Percentiles rank a stretch among this genome's conserved stretches.
phyloP scores from a whole-genome alignment of 1,140 invertebrate genomes.

The Popillia japonica region DNA sequence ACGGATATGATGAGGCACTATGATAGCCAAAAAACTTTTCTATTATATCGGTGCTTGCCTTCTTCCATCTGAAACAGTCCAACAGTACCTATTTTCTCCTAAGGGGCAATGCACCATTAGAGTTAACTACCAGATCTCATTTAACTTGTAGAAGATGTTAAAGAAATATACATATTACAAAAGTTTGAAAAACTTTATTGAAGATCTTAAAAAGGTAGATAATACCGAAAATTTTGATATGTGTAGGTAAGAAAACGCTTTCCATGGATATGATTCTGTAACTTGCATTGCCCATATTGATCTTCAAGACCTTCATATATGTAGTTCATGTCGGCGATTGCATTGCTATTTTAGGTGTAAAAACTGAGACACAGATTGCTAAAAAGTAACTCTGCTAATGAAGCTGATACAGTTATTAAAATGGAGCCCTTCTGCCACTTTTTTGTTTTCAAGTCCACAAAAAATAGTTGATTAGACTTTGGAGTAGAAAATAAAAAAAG shows the following conservation, averaged over 20 bases:
- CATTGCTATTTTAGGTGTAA: slow-evolving; percentile 81
- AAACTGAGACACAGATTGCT: too few species aligned
- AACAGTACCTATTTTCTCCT: slow-evolving; percentile 63
- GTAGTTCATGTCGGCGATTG: slow-evolving; percentile 93
- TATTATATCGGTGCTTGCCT: slow-evolving; percentile 88
- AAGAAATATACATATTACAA: slow-evolving; percentile 72
- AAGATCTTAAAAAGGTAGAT: slow-evolving; percentile 60
- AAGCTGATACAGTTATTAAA: too few species aligned
- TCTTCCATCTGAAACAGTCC: slow-evolving; percentile 70
- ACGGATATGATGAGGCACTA: slow-evolving; percentile 93
- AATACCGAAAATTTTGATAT: slow-evolving; percentile 68
- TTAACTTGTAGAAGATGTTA: slow-evolving; percentile 78
- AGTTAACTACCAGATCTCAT: slow-evolving; percentile 74
- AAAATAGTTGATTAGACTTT: too few species aligned
- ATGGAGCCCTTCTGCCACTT: too few species aligned
- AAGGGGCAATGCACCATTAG: slow-evolving; percentile 58
- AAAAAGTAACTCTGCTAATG: too few species aligned
- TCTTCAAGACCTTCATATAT: slow-evolving; percentile 86
- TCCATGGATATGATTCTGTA: slow-evolving; percentile 87
- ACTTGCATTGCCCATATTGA: slow-evolving; percentile 87
- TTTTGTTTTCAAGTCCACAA: too few species aligned
- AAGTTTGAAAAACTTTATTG: slow-evolving; percentile 71
- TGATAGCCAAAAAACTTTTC: slow-evolving; percentile 84
- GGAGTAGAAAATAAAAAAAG: too few species aligned
- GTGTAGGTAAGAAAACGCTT: slow-evolving; percentile 74